Evolutionary conservation across 2,797 vertebrate genomes (phyloP).

Genomic region (Epinephelus awoara): DNA sequence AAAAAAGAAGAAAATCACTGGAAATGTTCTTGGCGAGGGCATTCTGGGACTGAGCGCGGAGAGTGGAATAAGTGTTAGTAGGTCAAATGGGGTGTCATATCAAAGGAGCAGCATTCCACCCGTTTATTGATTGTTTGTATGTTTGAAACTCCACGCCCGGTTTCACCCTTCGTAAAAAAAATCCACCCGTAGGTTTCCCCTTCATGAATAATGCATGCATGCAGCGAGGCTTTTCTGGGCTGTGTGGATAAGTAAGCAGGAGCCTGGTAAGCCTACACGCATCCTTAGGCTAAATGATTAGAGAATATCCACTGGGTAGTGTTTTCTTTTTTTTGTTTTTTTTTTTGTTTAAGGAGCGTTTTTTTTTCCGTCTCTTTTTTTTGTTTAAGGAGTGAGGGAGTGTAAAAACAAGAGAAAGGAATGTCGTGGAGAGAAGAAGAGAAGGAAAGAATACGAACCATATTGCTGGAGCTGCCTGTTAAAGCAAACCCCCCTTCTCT

Average conservation of each 20-base stretch:
- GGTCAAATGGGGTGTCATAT: constrained; percentile 65
- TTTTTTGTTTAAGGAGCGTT: constrained; percentile 4
- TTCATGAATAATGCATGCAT: constrained; percentile 64
- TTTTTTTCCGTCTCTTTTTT: background rate
- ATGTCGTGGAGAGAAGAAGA: constrained; percentile 22
- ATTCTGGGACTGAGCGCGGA: constrained; percentile 18
- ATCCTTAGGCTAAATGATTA: constrained; percentile 71
- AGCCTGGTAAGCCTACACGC: constrained; percentile 55
- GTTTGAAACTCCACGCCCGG: constrained; percentile 44
- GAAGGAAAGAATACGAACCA: constrained; percentile 46
- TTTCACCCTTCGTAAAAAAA: constrained; percentile 39
- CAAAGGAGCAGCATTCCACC: constrained; percentile 43
- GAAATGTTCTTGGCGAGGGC: constrained; percentile 57
- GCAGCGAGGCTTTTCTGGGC: constrained; percentile 32
- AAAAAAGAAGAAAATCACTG: constrained; percentile 39
- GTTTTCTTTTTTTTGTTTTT: background rate
- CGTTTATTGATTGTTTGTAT: constrained; percentile 44
- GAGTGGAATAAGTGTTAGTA: constrained; percentile 59
- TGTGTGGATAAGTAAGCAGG: constrained; percentile 60
- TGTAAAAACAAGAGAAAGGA: constrained; percentile 35
- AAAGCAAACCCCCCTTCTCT: constrained; percentile 12
- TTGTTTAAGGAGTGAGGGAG: constrained; percentile 13
- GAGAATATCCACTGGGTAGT: constrained; percentile 56
- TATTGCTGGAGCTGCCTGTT: constrained; percentile 45
- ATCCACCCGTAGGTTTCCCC: constrained; percentile 38